phyloP scores from a whole-genome alignment of 2,888 invertebrate species.

The Epirrhoe tristata region DNA sequence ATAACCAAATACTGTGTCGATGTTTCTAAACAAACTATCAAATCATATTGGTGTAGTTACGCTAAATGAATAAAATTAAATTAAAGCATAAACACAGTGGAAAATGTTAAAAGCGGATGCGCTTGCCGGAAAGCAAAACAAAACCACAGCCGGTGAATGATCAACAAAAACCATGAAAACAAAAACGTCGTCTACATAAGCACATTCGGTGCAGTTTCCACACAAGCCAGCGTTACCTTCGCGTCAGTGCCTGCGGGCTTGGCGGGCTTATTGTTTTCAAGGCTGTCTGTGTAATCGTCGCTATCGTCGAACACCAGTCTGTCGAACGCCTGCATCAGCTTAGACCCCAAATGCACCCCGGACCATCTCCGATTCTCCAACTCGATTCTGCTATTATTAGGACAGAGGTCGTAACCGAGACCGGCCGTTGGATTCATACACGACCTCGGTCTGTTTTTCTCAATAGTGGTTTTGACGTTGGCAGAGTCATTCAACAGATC shows the following conservation, averaged over 20 bases:
- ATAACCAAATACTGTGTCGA: neutral
- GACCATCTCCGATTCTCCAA: conserved; percentile 89
- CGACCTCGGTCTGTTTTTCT: conserved; percentile 88
- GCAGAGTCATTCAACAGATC: conserved; percentile 86
- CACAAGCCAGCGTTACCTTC: conserved; percentile 75
- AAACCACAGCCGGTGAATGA: conserved; percentile 53
- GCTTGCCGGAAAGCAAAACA: conserved; percentile 49
- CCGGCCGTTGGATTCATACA: conserved; percentile 86
- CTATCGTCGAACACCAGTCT: conserved; percentile 88
- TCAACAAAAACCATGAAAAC: conserved; percentile 54
- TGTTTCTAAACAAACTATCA: neutral
- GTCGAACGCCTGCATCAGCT: conserved; percentile 90
- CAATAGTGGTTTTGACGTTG: conserved; percentile 76
- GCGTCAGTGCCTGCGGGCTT: conserved; percentile 81
- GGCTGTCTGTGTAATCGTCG: conserved; percentile 90
- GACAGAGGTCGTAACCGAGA: conserved; percentile 79
- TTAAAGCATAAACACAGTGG: conserved; percentile 41
- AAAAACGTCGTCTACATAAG: conserved; percentile 52
- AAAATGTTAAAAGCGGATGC: conserved; percentile 56
- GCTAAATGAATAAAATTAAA: conserved; percentile 46
- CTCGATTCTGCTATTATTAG: conserved; percentile 79
- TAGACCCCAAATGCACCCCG: conserved; percentile 88
- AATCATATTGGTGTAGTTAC: neutral
- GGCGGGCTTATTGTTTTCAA: conserved; percentile 86
- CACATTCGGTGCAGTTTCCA: conserved; percentile 48